These are phyloP conservation scores for Cenopis cana DNA, from an alignment of 2,888 invertebrate genomes.

Conservation along the genomic window DNA sequence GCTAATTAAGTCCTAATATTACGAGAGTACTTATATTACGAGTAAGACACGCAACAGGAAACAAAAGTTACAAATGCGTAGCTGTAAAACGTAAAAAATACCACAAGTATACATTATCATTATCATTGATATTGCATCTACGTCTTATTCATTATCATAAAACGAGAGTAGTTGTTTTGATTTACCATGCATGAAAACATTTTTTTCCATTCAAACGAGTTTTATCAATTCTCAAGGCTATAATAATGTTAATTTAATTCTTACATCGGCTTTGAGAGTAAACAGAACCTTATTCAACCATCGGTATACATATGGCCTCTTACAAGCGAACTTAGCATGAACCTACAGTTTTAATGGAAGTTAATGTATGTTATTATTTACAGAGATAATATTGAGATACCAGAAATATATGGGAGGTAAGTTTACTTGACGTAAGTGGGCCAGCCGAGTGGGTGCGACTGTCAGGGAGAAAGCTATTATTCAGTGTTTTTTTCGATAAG, in stretches of 20 bases:
- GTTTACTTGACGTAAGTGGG: constrained; percentile 37
- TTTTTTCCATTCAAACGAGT: constrained; percentile 2
- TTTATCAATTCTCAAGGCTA: constrained; percentile 25
- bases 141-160: neutral
- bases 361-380: constrained; percentile 43
- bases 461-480: constrained; percentile 41
- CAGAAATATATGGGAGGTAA: constrained; percentile 32
- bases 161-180: neutral
- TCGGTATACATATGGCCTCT: constrained; percentile 5
- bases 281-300: constrained; percentile 23
- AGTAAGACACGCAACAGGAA: too few relatives aligned
- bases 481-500: constrained; percentile 32
- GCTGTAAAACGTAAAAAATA: neutral
- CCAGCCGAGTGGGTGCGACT: constrained; percentile 35
- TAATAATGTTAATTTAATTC: constrained; percentile 27
- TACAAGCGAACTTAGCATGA: constrained; percentile 5
- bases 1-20: too few relatives aligned
- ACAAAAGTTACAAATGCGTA: neutral
- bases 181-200: constrained; percentile 1
- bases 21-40: too few relatives aligned
- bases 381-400: constrained; percentile 41
- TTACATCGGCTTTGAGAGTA: constrained; percentile 3
- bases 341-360: constrained; percentile 28
- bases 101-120: neutral
- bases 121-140: neutral